Evolutionary conservation across 2,113 vertebrate genomes (phyloP).

Genomic region (Zonotrichia leucophrys): DNA sequence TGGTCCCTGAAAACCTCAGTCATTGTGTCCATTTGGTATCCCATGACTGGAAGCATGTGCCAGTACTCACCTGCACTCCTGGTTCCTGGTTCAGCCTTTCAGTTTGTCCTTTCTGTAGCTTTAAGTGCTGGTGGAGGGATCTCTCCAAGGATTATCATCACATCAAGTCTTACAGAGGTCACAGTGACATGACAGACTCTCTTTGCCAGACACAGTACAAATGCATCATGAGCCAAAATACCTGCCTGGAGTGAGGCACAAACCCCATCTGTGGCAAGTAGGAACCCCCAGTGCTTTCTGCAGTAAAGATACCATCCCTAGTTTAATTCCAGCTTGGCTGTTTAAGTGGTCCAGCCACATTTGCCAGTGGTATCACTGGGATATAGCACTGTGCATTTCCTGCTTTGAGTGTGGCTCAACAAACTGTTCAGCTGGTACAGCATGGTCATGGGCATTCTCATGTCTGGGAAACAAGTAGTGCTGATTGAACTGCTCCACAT

Average conservation of each 20-base stretch:
- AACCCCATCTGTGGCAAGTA: not conserved
- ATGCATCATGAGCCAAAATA: fast-evolving
- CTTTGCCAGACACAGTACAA: not conserved
- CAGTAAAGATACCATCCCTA: not conserved
- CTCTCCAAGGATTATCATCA: not conserved
- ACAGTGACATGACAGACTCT: not conserved
- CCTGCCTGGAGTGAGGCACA: not conserved
- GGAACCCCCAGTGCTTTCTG: not conserved
- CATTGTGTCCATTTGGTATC: not conserved
- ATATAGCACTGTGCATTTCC: not conserved
- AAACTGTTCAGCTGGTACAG: not conserved
- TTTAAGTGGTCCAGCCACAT: not conserved
- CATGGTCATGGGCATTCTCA: not conserved
- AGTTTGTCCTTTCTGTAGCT: not conserved
- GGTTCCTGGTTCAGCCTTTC: not conserved
- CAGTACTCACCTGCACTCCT: not conserved
- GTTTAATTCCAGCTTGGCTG: not conserved
- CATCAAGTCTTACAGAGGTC: not conserved
- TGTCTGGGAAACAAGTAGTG: not conserved
- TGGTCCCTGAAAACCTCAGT: not conserved
- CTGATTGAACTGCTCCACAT: not conserved
- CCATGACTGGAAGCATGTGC: fast-evolving
- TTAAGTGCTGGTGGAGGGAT: not conserved
- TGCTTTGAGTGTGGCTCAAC: not conserved
- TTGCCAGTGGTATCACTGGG: not conserved